Percentiles rank a stretch among this genome's conserved stretches.
Conservation (phyloP, 2,113 vertebrate species). For the Trichechus manatus region DNA sequence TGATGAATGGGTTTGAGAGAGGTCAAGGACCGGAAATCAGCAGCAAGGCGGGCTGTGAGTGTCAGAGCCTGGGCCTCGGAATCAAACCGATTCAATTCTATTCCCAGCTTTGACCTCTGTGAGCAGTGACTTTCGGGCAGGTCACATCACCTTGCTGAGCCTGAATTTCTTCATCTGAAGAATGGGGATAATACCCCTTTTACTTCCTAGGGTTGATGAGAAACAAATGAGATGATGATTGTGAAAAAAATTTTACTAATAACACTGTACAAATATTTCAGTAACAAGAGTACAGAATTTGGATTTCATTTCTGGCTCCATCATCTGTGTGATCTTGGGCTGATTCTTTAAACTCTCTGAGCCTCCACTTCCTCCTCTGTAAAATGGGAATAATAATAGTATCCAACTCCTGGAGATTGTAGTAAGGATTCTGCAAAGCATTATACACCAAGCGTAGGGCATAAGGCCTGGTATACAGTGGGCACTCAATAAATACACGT, state of each 20-base stretch:
- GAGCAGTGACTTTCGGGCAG: neutral
- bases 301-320: slow-evolving; percentile 32
- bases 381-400: neutral
- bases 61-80: neutral
- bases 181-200: neutral
- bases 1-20: neutral
- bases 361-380: neutral
- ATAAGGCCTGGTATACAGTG: neutral
- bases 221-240: neutral
- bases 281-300: neutral
- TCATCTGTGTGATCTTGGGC: neutral
- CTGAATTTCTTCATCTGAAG: neutral
- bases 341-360: slow-evolving; percentile 18
- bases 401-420: neutral
- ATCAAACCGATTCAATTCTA: neutral
- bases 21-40: neutral
- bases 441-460: neutral
- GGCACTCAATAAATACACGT: accelerated
- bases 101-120: neutral
- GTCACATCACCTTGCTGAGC: neutral
- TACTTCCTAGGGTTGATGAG: neutral
- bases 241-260: neutral
- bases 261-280: neutral
- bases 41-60: neutral
- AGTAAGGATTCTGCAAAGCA: neutral